Evolutionary conservation across 2,888 invertebrate genomes (phyloP), one percentile per base, ranked within the genome.

Genomic region (Leucozona laternaria): DNA sequence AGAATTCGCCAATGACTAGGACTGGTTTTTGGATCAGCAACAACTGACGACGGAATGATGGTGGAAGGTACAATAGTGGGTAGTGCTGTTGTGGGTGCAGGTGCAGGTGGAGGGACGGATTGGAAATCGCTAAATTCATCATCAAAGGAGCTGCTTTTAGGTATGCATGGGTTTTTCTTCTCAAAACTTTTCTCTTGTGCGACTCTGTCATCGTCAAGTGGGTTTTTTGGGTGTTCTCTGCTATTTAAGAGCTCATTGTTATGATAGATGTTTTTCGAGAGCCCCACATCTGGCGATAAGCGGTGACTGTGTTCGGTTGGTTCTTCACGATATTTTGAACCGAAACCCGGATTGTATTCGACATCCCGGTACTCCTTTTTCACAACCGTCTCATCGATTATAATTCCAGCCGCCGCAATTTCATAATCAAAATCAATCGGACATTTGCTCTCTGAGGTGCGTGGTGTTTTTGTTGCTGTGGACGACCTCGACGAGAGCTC

Each of bases 91-190:
- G 55, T 10, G 15, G 50, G 43, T 43, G 55, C 13, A n/a, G 50
- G 43, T 43, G 76, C 87, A 15, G 88, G 78, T 22, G 90, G 89
- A 20, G 91, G 90, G 82, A 92, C 90, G 34, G 90, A 92, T 89
- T 93, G 93, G 89, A 93, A 93, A 66, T 93, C 93, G 70, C 93
- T 92, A 88, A 94, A 94, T 79, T 94, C 93, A 88, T 93, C 93
- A 79, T 93, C 93, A 31, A 91, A 90, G 15, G 89, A 89, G 43
- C 60, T 83, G 71, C 58, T 57, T 1, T 70, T 77, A 70, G 71
- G 78, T 66, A 76, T 76, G 11, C 34, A 50, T 28, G 58, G 58
- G 31, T 60, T 62, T 40, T 60, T 81, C 68, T 58, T 72, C 2
- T 72, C 76, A 3, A 50, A 17, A 4, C 4, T 28, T n/a, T 72